Evolutionary conservation across 1,140 invertebrate genomes (phyloP), one percentile per base, ranked within the genome.

Genomic region (Ericerus pela): DNA sequence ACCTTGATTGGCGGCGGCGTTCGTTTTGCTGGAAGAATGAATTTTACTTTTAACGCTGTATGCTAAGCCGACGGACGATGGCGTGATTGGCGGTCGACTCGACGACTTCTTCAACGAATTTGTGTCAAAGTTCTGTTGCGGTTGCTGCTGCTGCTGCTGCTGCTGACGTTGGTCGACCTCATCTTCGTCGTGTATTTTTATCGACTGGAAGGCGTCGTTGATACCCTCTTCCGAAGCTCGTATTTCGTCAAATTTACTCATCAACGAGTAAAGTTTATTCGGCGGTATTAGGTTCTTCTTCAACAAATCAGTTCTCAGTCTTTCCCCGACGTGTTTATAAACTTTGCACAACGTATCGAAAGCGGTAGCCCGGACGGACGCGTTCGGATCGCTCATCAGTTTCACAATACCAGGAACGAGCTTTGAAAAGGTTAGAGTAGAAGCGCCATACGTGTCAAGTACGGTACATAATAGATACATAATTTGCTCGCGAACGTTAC

Each of bases 291-390:
- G 70, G 62, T 87, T 80, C 65, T 89, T 89, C 65, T 81, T 84
- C 62, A 81, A 76, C 53, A 96, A 71, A 70, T 96, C 91, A 41
- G 77, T 70, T 61, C 89, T 69, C 43, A 96, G 73, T 69, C 82
- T 79, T 67, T 96, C 92, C 60, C 92, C 92, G 51, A 95, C 88
- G 69, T 95, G 90, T 65, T 87, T 80, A 69, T 96, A 96, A 26
- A 95, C 83, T 67, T 94, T 87, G 18, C 91, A 82, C 36, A 95
- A 67, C 4, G 90, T 85, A 62, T 79, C 80, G 62, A 89, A 77
- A 2, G 91, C 88, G 14, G 85, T 81, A 66, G 96, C 91, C 28
- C 92, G 71, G 29, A 94, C 91, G 59, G 85, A 79, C 16, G 80
- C 77, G 59, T 82, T 88, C n/a, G 87, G 88, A 75, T 96, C 91